Percentiles rank a stretch among this genome's conserved stretches.
phyloP scores from a whole-genome alignment of 2,797 vertebrate species.

The Danio albolineatus region DNA sequence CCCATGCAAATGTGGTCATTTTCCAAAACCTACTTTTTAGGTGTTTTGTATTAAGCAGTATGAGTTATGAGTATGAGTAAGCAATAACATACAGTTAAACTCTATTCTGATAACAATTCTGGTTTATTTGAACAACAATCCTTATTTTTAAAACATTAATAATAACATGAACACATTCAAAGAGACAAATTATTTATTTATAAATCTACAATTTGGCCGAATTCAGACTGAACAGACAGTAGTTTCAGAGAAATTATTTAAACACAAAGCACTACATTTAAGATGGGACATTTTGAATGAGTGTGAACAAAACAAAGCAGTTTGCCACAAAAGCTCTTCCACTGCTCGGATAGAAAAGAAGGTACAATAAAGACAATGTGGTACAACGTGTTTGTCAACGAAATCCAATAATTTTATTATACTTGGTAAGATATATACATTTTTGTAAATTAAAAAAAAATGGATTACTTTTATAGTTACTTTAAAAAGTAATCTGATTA shows the following conservation, averaged over 20 bases:
- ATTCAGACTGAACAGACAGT: constrained; percentile 28
- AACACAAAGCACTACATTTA: constrained; percentile 18
- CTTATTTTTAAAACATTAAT: not conserved
- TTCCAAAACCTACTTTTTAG: not conserved
- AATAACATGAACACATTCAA: constrained; percentile 23
- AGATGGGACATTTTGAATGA: not conserved
- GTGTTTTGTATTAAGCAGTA: not conserved
- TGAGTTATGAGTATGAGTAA: not conserved
- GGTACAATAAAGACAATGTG: no score
- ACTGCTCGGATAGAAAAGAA: no score
- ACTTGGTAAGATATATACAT: no score
- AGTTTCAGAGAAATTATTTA: constrained; percentile 25
- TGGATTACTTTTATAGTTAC: no score
- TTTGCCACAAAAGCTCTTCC: not conserved
- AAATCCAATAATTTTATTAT: no score
- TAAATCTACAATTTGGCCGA: constrained; percentile 51
- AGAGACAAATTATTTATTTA: constrained; percentile 61
- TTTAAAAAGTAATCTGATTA: no score
- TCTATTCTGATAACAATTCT: not conserved
- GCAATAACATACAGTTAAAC: not conserved
- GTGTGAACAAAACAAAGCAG: not conserved
- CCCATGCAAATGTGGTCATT: not conserved
- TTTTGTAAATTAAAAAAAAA: no score
- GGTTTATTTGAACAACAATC: not conserved
- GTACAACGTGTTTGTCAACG: no score